Conservation (phyloP, 2,797 vertebrate genomes). For the Smutsia temminckii region DNA sequence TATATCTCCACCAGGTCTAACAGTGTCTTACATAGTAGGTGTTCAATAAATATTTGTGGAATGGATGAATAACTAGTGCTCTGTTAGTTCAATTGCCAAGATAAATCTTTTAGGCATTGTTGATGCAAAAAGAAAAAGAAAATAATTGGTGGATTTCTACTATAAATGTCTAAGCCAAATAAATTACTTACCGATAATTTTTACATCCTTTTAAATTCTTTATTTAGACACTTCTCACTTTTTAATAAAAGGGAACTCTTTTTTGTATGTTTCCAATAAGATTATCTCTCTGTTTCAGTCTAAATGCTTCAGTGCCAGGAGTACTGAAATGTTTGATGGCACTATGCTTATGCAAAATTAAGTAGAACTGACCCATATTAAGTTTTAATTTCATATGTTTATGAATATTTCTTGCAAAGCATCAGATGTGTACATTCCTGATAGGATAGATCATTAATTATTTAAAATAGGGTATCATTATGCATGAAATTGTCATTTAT, state of each 20-base stretch:
- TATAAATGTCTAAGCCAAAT: conserved; percentile 2
- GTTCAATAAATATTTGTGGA: neutral
- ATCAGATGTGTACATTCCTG: conserved; percentile 74
- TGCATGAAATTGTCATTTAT: conserved; percentile 48
- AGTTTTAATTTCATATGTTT: conserved; percentile 80
- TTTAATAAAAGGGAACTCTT: conserved; percentile 62
- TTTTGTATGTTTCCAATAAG: conserved; percentile 79
- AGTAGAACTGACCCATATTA: conserved; percentile 79
- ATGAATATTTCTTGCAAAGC: conserved; percentile 69
- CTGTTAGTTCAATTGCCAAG: neutral
- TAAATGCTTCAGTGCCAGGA: conserved; percentile 70
- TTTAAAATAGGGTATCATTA: conserved; percentile 77
- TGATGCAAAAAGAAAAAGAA: neutral
- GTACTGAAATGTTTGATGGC: conserved; percentile 47
- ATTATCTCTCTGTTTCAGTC: conserved; percentile 74
- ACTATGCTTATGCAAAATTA: conserved; percentile 74
- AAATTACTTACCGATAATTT: conserved; percentile 56
- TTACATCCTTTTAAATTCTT: conserved; percentile 73
- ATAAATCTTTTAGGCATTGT: neutral
- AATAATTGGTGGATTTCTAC: neutral
- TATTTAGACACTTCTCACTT: conserved; percentile 62
- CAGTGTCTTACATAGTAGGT: neutral
- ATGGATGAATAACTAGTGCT: neutral
- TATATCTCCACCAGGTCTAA: neutral
- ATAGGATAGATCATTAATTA: conserved; percentile 76